A percentile compares a stretch with the other conserved stretches of the same genome.
These are phyloP conservation scores for Melanotaenia nigrans DNA, from an alignment of 2,797 vertebrate species.

Conservation along the genomic window DNA sequence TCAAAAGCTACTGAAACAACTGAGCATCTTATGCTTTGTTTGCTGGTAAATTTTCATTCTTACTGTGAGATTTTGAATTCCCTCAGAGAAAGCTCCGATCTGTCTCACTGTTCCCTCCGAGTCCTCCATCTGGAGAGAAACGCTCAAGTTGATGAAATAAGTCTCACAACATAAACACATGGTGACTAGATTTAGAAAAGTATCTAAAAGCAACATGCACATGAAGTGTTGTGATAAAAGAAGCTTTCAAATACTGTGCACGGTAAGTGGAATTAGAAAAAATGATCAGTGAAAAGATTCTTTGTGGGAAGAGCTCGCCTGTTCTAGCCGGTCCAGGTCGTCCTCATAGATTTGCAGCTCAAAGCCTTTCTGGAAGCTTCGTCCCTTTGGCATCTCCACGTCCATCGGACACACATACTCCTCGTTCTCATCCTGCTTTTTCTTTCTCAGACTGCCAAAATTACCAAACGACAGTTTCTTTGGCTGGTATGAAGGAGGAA, in stretches of 20 bases:
- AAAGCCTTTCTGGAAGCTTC: slow-evolving; percentile 89
- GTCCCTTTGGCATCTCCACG: slow-evolving; percentile 89
- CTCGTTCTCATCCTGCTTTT: slow-evolving; percentile 93
- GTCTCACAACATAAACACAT: background rate
- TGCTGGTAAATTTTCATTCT: slow-evolving; percentile 29
- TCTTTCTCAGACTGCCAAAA: slow-evolving; percentile 93
- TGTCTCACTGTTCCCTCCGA: slow-evolving; percentile 98
- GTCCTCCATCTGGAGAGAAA: slow-evolving; percentile 92
- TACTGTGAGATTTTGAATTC: slow-evolving; percentile 98
- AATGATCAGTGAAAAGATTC: background rate
- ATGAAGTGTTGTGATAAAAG: background rate
- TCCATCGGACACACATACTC: slow-evolving; percentile 99
- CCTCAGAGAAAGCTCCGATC: slow-evolving; percentile 97
- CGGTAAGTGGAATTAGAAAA: background rate
- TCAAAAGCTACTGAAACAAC: background rate
- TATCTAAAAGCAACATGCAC: background rate
- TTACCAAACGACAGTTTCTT: slow-evolving; percentile 92
- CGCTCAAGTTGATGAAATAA: background rate
- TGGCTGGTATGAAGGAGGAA: slow-evolving; percentile 77
- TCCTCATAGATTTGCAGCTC: slow-evolving; percentile 93
- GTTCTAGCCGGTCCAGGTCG: slow-evolving; percentile 93
- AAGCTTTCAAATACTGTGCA: background rate
- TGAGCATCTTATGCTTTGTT: background rate
- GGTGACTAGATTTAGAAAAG: background rate
- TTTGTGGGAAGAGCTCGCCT: slow-evolving; percentile 77